Evolutionary conservation across 1,140 invertebrate species (phyloP).

Genomic region (Helicorthomorpha holstii): DNA sequence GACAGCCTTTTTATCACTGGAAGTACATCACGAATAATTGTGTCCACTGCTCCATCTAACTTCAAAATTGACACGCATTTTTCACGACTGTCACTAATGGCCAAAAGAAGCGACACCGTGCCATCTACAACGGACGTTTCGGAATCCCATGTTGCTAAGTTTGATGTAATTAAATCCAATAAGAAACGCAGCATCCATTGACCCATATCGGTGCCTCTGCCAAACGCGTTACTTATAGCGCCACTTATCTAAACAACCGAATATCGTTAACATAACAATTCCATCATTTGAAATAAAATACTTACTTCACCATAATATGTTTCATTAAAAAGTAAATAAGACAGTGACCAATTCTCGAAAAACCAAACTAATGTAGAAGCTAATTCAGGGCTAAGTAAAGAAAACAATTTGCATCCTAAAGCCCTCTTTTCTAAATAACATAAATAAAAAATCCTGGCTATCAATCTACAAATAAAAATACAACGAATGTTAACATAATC

Average conservation of each 20-base stretch:
- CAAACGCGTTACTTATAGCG: slow-evolving; percentile 39
- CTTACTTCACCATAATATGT: slow-evolving; percentile 44
- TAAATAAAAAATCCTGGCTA: slow-evolving; percentile 44
- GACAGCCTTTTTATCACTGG: slow-evolving; percentile 22
- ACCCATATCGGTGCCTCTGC: slow-evolving; percentile 37
- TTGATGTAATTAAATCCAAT: slow-evolving; percentile 39
- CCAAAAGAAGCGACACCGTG: slow-evolving; percentile 36
- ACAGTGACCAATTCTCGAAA: slow-evolving; percentile 51
- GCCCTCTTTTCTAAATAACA: slow-evolving; percentile 48
- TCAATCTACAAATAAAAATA: slow-evolving; percentile 32
- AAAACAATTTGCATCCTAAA: slow-evolving; percentile 37
- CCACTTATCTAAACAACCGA: slow-evolving; percentile 28
- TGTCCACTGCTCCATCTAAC: slow-evolving; percentile 23
- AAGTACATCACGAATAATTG: slow-evolving; percentile 23
- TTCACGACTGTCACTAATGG: slow-evolving; percentile 35
- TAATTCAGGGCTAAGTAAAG: slow-evolving; percentile 60
- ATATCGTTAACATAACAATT: slow-evolving; percentile 5
- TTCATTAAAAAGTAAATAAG: slow-evolving; percentile 52
- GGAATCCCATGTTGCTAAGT: slow-evolving; percentile 35
- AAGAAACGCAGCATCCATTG: slow-evolving; percentile 42
- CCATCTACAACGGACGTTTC: slow-evolving; percentile 39
- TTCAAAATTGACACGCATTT: slow-evolving; percentile 24
- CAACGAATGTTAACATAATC: not conserved
- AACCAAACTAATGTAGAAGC: slow-evolving; percentile 63
- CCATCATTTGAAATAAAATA: no score